Conservation (phyloP, 2,113 vertebrate species). For the Actenoides lindsayi region DNA sequence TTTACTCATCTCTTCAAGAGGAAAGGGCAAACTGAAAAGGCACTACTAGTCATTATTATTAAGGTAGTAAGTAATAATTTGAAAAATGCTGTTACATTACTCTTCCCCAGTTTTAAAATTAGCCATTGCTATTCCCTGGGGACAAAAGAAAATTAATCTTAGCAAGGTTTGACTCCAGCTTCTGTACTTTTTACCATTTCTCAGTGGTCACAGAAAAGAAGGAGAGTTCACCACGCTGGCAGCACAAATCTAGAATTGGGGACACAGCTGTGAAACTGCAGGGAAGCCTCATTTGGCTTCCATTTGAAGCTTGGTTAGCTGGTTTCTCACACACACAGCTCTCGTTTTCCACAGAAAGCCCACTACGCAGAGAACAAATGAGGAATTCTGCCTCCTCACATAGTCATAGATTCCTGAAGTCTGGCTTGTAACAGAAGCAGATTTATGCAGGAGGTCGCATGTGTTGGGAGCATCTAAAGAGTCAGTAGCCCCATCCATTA, state of each 20-base stretch:
- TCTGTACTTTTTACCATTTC: neutral
- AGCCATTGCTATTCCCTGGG: neutral
- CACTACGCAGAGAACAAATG: slow-evolving; percentile 39
- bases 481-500: neutral
- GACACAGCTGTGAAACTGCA: slow-evolving; percentile 55
- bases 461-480: neutral
- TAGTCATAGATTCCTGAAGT: neutral
- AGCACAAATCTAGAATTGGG: neutral
- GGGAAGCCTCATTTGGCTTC: slow-evolving; percentile 52
- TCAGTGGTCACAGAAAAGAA: slow-evolving; percentile 20
- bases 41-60: neutral
- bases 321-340: slow-evolving; percentile 33
- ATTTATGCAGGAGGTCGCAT: neutral
- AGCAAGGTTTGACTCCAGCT: neutral
- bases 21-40: neutral
- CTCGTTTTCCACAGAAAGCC: slow-evolving; percentile 45
- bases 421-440: neutral
- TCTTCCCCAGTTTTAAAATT: slow-evolving; percentile 6
- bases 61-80: neutral
- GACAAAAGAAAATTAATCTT: slow-evolving; percentile 1
- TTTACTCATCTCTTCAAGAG: neutral
- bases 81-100: neutral
- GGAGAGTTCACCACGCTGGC: slow-evolving; percentile 6
- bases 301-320: slow-evolving; percentile 60
- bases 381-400: slow-evolving; percentile 31